A percentile compares a stretch with the other conserved stretches of the same genome.
phyloP scores from a whole-genome alignment of 2,888 invertebrate species.

The Drymonia ruficornis region DNA sequence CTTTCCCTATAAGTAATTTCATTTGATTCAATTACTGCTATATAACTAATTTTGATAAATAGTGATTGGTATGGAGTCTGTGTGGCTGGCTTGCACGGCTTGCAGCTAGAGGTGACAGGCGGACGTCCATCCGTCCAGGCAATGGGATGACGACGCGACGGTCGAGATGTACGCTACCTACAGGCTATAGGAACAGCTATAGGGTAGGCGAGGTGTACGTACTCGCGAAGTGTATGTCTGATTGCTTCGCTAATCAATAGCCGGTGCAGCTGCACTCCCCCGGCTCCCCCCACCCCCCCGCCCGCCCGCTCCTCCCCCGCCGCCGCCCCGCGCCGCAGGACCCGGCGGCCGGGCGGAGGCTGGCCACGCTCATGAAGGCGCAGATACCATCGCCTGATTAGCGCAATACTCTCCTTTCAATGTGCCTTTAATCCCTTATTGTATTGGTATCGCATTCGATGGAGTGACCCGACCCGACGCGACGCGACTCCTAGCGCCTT shows the following conservation, averaged over 20 bases:
- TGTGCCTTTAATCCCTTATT: slow-evolving; percentile 4
- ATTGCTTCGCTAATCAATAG: slow-evolving; percentile 66
- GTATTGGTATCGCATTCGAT: neutral
- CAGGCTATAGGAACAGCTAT: too few relatives aligned
- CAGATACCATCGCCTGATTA: slow-evolving; percentile 5
- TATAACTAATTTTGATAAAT: too few relatives aligned
- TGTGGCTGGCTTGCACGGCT: too few relatives aligned
- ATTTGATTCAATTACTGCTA: too few relatives aligned
- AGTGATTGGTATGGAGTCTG: too few relatives aligned
- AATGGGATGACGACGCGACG: too few relatives aligned
- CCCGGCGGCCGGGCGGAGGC: slow-evolving; percentile 19
- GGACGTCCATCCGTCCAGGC: too few relatives aligned
- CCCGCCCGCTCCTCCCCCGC: slow-evolving; percentile 3
- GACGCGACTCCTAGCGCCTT: neutral
- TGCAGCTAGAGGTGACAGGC: too few relatives aligned
- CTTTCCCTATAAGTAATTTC: too few relatives aligned
- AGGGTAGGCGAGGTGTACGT: neutral
- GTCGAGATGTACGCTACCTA: too few relatives aligned
- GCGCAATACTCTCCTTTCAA: neutral
- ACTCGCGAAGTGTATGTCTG: neutral
- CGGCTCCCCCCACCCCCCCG: slow-evolving; percentile 13
- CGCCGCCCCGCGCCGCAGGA: slow-evolving; percentile 3
- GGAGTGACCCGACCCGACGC: neutral
- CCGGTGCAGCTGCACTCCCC: slow-evolving; percentile 57
- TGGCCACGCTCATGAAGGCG: slow-evolving; percentile 4